Conservation (phyloP, 2,113 vertebrate species). For the Equus przewalskii region DNA sequence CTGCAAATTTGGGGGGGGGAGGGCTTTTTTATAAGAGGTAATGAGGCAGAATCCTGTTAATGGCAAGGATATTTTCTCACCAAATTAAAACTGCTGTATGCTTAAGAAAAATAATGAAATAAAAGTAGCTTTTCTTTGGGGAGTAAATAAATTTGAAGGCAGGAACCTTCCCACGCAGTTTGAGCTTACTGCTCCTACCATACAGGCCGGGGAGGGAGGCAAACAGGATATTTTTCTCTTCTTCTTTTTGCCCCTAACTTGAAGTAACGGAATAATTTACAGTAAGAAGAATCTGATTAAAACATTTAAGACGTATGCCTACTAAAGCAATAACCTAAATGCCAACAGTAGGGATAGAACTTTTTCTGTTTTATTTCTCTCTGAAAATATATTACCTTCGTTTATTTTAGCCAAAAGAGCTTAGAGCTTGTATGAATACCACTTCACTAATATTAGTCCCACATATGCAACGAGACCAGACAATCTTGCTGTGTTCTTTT, state of each 20-base stretch:
- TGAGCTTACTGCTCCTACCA: conserved; percentile 65
- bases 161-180: conserved; percentile 82
- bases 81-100: conserved; percentile 83
- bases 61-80: conserved; percentile 86
- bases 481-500: not conserved
- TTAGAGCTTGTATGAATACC: not conserved
- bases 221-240: not conserved
- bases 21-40: conserved; percentile 80
- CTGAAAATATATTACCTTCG: not conserved
- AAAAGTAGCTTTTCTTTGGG: conserved; percentile 83
- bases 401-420: conserved; percentile 44
- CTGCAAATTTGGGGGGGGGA: conserved; percentile 73
- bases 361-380: not conserved
- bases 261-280: conserved; percentile 67
- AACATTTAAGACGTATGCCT: conserved; percentile 43
- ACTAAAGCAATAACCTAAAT: not conserved
- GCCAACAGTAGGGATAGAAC: not conserved
- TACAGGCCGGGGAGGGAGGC: conserved; percentile 62
- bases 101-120: conserved; percentile 82
- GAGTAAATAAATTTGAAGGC: conserved; percentile 82
- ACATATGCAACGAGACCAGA: not conserved
- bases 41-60: conserved; percentile 87
- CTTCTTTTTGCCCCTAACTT: conserved; percentile 40
- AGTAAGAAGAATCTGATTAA: conserved; percentile 75
- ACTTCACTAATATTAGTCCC: not conserved